Evolutionary conservation across 2,113 vertebrate genomes (phyloP).

Genomic region (Scopus umbretta): DNA sequence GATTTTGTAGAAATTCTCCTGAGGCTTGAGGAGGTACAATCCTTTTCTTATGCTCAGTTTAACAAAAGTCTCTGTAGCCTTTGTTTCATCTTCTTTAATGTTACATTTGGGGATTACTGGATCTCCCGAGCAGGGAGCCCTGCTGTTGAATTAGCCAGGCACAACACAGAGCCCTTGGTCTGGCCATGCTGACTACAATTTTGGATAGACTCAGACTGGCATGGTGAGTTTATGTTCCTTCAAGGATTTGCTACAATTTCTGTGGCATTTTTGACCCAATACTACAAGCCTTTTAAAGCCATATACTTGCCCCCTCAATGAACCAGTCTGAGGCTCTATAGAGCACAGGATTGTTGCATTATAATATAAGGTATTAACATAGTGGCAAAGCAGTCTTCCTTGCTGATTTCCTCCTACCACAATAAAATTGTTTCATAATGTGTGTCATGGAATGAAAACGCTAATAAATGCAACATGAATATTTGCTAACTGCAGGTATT

Average conservation of each 20-base stretch:
- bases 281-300: not conserved
- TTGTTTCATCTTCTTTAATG: not conserved
- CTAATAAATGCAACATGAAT: not conserved
- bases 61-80: not conserved
- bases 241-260: not conserved
- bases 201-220: not conserved
- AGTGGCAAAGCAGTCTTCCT: not conserved
- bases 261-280: not conserved
- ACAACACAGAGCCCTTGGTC: not conserved
- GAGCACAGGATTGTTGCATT: not conserved
- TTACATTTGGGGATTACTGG: not conserved
- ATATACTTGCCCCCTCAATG: not conserved
- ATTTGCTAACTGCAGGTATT: not conserved
- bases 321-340: not conserved
- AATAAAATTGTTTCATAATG: not conserved
- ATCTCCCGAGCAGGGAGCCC: not conserved
- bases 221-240: not conserved
- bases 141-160: not conserved
- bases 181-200: not conserved
- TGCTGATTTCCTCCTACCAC: not conserved
- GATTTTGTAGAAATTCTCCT: not conserved
- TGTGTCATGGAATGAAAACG: not conserved
- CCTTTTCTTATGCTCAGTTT: not conserved
- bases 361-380: not conserved
- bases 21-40: not conserved